Conservation (phyloP, 2,113 vertebrate genomes). For the Spea bombifrons region DNA sequence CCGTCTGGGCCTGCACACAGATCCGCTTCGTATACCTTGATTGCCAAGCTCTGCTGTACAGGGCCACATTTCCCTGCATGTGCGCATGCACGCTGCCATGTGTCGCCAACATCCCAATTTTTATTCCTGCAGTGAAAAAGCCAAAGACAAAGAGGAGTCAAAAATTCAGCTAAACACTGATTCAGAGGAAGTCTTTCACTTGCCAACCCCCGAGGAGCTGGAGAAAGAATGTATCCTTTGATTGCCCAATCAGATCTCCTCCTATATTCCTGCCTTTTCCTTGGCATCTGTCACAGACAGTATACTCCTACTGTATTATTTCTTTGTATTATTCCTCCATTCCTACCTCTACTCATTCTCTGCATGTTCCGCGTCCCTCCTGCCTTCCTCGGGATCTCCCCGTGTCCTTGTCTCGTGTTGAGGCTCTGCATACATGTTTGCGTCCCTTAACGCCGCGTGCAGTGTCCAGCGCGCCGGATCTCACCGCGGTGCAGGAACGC, state of each 20-base stretch:
- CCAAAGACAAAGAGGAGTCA: conserved; percentile 56
- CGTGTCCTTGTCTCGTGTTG: not conserved
- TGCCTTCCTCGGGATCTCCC: not conserved
- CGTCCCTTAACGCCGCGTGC: conserved; percentile 52
- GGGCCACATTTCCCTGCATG: not conserved
- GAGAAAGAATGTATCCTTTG: conserved; percentile 81
- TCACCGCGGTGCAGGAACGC: conserved; percentile 83
- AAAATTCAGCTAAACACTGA: conserved; percentile 81
- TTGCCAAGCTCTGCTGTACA: no score
- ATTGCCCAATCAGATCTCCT: not conserved
- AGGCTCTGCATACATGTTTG: not conserved
- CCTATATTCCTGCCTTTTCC: not conserved
- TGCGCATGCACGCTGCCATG: not conserved
- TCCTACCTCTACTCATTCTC: not conserved
- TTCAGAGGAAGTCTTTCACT: conserved; percentile 72
- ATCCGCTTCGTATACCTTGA: no score
- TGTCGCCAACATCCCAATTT: not conserved
- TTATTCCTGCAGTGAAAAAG: conserved; percentile 4
- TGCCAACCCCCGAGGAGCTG: conserved; percentile 76
- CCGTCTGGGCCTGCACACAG: not conserved
- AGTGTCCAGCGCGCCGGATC: conserved; percentile 74
- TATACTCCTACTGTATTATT: no score
- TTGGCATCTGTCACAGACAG: no score
- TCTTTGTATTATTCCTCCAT: no score
- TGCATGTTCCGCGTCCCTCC: no score